Evolutionary conservation across 2,888 invertebrate species (phyloP), one percentile per base, ranked within the genome.

Genomic region (Cacoxenus indagator): DNA sequence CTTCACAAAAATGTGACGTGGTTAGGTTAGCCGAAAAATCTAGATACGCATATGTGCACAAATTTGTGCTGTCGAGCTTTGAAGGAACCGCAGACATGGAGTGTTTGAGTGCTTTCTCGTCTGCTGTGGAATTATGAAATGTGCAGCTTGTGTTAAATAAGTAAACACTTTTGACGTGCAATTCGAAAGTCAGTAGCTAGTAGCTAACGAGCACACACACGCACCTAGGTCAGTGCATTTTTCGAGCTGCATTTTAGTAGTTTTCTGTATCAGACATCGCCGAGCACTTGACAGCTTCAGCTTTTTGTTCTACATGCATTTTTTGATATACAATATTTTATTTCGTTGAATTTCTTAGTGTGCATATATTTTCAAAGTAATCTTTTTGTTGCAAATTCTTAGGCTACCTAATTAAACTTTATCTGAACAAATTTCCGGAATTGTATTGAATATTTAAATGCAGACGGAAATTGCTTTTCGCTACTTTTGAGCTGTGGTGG

Each of bases 121-220:
- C 55, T 64, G 43, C 24, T 67, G 70, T 73, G 71, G 73, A 69
- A 71, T 79, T 83, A 75, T 82, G 76, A 78, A 81, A 81, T 80
- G 77, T 76, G 73, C 78, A 81, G 79, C 78, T 76, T 74, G 75
- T 80, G 75, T 79, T 81, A 74, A 83, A 83, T 81, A 81, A 81
- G 67, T 82, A 77, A 80, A 73, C 73, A 81, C 75, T 70, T 64
- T 69, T 82, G 82, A 14, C 24, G n/a, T 22, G 1, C 24, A 14
- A 22, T 24, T 11, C 17, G 8, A 17, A 24, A 55, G 55, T 27
- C 26, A 22, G 4, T 6, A 51, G 51, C 19, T 22, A 22, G 4
- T 6, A 51, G 51, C 19, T 22, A 19, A n/a, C 19, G 22, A 37
- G 22, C 51, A 51, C 51, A 51, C 51, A 51, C 22, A 19, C 5